Evolutionary conservation across 2,888 invertebrate genomes (phyloP).

Genomic region (Eubasilissa splendida): DNA sequence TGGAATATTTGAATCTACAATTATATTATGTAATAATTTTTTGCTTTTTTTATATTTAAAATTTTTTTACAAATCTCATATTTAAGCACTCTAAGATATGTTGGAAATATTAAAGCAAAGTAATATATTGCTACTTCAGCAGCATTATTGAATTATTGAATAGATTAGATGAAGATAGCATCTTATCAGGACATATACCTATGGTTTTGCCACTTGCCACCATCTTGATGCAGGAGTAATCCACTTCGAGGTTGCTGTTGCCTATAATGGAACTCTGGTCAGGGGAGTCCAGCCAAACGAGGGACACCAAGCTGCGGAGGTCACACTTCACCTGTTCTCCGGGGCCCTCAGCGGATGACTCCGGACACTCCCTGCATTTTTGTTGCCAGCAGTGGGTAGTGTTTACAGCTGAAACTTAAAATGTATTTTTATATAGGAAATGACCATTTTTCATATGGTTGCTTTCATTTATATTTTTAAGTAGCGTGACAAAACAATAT

Average conservation of each 20-base stretch:
- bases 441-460: too few species aligned
- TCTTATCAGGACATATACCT: not conserved
- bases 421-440: too few species aligned
- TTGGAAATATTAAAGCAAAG: too few species aligned
- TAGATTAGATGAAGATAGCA: constrained; percentile 21
- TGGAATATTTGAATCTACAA: too few species aligned
- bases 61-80: too few species aligned
- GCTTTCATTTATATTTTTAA: too few species aligned
- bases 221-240: constrained; percentile 55
- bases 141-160: not conserved
- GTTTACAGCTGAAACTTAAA: constrained; percentile 7
- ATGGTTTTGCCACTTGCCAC: constrained; percentile 41
- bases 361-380: constrained; percentile 46
- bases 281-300: constrained; percentile 29
- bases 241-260: constrained; percentile 14
- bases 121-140: not conserved
- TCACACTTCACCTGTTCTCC: constrained; percentile 40
- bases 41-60: too few species aligned
- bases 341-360: not conserved
- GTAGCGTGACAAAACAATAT: too few species aligned
- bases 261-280: not conserved
- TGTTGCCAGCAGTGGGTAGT: constrained; percentile 45
- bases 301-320: constrained; percentile 32
- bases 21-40: too few species aligned
- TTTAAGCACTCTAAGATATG: too few species aligned